Evolutionary conservation across 2,113 vertebrate species (phyloP).

Genomic region (Camelus bactrianus): DNA sequence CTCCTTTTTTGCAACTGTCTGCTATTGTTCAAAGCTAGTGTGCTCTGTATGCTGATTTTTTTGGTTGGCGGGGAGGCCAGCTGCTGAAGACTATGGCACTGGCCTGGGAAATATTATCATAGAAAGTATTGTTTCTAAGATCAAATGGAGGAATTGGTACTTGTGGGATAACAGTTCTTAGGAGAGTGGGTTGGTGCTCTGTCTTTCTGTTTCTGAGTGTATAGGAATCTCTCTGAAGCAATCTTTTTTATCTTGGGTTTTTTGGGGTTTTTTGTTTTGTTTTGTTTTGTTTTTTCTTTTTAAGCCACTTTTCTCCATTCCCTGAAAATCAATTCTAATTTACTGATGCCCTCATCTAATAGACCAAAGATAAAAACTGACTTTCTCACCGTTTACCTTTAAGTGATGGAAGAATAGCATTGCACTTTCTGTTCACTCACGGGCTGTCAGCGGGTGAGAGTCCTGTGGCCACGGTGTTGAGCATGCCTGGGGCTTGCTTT

Average conservation of each 20-base stretch:
- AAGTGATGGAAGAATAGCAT: neutral
- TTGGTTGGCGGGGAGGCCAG: neutral
- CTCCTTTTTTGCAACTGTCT: neutral
- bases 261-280: too few species aligned
- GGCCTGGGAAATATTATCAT: neutral
- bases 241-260: neutral
- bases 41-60: neutral
- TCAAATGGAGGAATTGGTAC: neutral
- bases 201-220: neutral
- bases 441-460: neutral
- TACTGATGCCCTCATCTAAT: constrained; percentile 26
- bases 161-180: neutral
- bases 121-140: neutral
- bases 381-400: constrained; percentile 44
- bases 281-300: neutral
- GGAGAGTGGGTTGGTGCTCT: neutral
- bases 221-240: neutral
- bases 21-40: neutral
- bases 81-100: neutral
- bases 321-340: constrained; percentile 56
- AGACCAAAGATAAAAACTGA: constrained; percentile 49
- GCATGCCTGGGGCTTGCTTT: neutral
- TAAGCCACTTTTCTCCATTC: constrained; percentile 10
- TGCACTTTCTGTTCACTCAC: neutral
- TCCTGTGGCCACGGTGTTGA: neutral